Conservation (phyloP, 2,888 invertebrate genomes). For the Drosophila paranaensis region DNA sequence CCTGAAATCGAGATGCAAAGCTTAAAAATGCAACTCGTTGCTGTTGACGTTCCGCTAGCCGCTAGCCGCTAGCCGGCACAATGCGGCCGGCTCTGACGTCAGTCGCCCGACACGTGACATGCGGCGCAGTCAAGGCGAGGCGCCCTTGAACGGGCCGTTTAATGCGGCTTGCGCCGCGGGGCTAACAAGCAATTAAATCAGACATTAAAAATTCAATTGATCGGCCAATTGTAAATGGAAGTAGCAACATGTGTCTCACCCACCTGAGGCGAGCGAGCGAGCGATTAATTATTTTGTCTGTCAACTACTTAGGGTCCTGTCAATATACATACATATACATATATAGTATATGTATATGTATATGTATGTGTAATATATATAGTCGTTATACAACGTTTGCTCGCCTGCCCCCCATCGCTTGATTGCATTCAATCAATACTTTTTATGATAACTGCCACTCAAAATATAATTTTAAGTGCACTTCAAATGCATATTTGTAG, state of each 20-base stretch:
- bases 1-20: conserved; percentile 2
- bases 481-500: conserved; percentile 13
- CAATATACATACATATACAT: no score
- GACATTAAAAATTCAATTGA: conserved; percentile 9
- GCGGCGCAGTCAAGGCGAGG: conserved; percentile 12
- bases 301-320: neutral
- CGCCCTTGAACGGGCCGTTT: conserved; percentile 2
- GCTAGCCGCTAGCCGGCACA: conserved; percentile 19
- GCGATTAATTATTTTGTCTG: neutral
- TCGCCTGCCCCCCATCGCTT: neutral
- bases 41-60: conserved; percentile 3
- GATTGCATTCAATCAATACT: conserved; percentile 3
- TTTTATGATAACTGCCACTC: conserved; percentile 2
- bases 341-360: no score
- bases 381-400: neutral
- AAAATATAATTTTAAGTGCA: conserved; percentile 13
- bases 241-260: neutral
- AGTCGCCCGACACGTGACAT: conserved; percentile 16
- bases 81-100: conserved; percentile 21
- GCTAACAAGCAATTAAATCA: neutral
- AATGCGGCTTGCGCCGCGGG: neutral
- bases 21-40: conserved; percentile 8
- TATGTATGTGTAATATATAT: no score
- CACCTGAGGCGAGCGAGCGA: neutral
- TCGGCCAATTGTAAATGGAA: neutral